Conservation (phyloP, 2,113 vertebrate species). For the Macrotis lagotis region DNA sequence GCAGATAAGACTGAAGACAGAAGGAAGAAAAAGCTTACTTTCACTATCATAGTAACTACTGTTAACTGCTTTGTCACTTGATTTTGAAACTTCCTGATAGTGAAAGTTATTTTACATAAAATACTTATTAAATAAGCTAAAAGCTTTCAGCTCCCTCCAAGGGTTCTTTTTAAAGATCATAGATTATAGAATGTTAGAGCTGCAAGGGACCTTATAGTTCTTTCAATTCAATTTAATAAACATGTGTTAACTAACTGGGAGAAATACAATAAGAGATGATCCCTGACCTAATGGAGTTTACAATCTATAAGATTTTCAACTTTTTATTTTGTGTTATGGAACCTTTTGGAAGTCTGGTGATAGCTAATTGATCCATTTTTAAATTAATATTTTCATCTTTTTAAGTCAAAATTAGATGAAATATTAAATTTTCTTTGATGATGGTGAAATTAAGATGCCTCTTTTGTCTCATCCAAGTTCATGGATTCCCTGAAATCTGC, state of each 20-base stretch:
- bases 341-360: background rate
- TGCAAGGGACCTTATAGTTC: background rate
- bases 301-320: background rate
- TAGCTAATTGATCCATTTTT: background rate
- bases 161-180: background rate
- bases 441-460: background rate
- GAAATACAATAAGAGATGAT: background rate
- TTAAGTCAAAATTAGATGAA: background rate
- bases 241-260: background rate
- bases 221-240: background rate
- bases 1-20: background rate
- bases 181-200: background rate
- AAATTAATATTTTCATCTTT: background rate
- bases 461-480: background rate
- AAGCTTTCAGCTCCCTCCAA: background rate
- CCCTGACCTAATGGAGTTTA: background rate
- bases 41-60: background rate
- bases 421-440: background rate
- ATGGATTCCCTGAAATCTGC: background rate
- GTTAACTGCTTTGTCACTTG: background rate
- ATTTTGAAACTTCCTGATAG: background rate
- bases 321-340: background rate
- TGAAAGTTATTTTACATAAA: background rate
- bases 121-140: constrained; percentile 2
- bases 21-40: background rate